These are phyloP conservation scores for Subanguina moxae DNA, from an alignment of 1,140 invertebrate species.

Conservation along the genomic window DNA sequence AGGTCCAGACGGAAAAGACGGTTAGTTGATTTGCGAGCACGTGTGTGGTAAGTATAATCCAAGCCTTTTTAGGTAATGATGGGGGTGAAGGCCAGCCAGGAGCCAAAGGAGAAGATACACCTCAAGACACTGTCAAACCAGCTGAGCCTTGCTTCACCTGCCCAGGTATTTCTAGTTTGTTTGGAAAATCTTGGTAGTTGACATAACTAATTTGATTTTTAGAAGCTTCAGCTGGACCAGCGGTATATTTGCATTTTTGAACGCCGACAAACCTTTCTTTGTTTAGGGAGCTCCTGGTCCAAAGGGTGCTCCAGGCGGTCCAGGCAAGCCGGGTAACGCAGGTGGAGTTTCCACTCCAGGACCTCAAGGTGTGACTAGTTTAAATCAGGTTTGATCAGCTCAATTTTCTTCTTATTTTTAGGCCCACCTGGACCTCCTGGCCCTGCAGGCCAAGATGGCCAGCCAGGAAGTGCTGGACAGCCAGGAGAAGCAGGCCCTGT, in stretches of 20 bases:
- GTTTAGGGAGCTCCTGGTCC: neutral
- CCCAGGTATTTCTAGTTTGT: neutral
- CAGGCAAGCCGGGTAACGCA: neutral
- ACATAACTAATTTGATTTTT: neutral
- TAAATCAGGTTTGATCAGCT: no score
- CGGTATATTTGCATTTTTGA: neutral
- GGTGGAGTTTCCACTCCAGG: neutral
- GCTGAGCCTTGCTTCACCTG: neutral
- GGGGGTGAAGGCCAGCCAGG: neutral
- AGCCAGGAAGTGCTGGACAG: neutral
- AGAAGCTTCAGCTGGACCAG: neutral
- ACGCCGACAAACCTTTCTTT: no score
- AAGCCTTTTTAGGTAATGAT: neutral
- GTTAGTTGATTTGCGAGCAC: neutral
- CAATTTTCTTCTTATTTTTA: no score
- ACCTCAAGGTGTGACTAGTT: neutral
- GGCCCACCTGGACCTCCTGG: neutral
- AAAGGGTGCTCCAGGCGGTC: neutral
- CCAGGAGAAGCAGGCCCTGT: neutral
- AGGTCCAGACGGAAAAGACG: slow-evolving; percentile 1
- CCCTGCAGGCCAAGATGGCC: neutral
- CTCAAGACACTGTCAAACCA: neutral
- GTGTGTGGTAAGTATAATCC: no score
- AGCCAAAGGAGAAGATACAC: neutral
- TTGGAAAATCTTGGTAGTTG: no score